A percentile compares a stretch with the other conserved stretches of the same genome.
Evolutionary conservation across 2,888 invertebrate species (phyloP).

Genomic region (Anoncus sp.): DNA sequence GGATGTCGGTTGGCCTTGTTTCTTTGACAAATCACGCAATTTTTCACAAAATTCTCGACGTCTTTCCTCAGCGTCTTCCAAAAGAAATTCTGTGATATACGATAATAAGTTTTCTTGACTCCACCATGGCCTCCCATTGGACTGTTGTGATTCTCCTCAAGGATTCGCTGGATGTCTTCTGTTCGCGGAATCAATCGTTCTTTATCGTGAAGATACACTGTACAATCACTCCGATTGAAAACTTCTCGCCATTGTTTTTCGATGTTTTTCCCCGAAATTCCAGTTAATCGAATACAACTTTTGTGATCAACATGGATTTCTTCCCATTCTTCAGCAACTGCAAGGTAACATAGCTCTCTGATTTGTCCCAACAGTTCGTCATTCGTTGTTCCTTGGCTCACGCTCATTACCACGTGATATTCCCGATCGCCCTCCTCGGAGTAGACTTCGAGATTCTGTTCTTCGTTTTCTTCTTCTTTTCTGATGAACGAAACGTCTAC

Average conservation of each 20-base stretch:
- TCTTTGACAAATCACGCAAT: conserved; percentile 70
- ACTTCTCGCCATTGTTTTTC: neutral
- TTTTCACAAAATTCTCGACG: conserved; percentile 64
- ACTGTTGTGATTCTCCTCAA: conserved; percentile 66
- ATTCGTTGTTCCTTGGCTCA: conserved; percentile 19
- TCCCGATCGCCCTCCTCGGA: conserved; percentile 38
- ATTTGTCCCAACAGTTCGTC: conserved; percentile 10
- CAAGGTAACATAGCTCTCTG: conserved; percentile 8
- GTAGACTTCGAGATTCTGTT: conserved; percentile 30
- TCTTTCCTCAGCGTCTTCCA: conserved; percentile 69
- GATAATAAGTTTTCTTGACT: neutral
- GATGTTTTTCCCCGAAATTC: conserved; percentile 18
- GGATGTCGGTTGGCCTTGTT: conserved; percentile 68
- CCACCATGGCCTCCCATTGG: conserved; percentile 71
- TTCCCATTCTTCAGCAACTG: conserved; percentile 35
- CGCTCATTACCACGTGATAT: conserved; percentile 30
- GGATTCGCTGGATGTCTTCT: conserved; percentile 26
- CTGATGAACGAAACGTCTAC: conserved; percentile 42
- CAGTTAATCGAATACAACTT: conserved; percentile 22
- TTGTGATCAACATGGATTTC: conserved; percentile 48
- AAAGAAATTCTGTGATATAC: conserved; percentile 65
- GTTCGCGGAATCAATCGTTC: neutral
- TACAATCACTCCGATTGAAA: no score
- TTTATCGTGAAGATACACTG: neutral
- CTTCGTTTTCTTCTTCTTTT: neutral